Percentiles rank a stretch among this genome's conserved stretches.
These are phyloP conservation scores for Noctuana brunneofusca DNA, from an alignment of 2,888 invertebrate genomes.

Conservation along the genomic window DNA sequence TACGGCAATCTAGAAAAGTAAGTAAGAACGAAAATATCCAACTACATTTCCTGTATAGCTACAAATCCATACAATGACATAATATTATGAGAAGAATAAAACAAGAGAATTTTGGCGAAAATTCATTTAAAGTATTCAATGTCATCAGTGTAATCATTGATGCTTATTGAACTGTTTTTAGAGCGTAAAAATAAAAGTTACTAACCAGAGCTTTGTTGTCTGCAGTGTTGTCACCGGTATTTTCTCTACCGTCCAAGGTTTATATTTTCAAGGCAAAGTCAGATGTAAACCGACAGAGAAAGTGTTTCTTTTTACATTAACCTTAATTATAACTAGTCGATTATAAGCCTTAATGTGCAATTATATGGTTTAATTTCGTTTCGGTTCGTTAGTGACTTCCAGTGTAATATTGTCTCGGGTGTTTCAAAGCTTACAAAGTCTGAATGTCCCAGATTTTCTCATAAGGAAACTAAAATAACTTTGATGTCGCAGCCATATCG, in stretches of 20 bases:
- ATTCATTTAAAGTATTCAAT: conserved; percentile 16
- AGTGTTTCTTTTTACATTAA: conserved; percentile 54
- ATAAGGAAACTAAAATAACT: conserved; percentile 74
- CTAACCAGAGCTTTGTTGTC: conserved; percentile 46
- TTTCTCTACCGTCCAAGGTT: conserved; percentile 44
- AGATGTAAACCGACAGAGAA: conserved; percentile 49
- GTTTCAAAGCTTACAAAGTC: conserved; percentile 60
- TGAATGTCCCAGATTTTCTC: conserved; percentile 66
- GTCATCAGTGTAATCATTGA: no score
- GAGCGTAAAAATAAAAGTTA: conserved; percentile 62
- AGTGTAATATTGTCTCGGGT: conserved; percentile 42
- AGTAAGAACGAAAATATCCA: no score
- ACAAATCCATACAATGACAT: no score
- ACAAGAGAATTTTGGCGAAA: no score
- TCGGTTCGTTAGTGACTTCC: conserved; percentile 37
- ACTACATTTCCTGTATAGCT: no score
- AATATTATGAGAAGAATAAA: no score
- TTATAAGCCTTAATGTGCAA: conserved; percentile 42
- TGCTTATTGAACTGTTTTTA: conserved; percentile 41
- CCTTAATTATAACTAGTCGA: conserved; percentile 25
- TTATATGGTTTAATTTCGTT: conserved; percentile 48
- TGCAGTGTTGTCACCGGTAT: conserved; percentile 55
- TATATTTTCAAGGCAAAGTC: conserved; percentile 51
- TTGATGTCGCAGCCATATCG: conserved; percentile 53
- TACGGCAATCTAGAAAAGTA: no score